phyloP scores from a whole-genome alignment of 1,140 invertebrate species.

The Aphelinus certus region DNA sequence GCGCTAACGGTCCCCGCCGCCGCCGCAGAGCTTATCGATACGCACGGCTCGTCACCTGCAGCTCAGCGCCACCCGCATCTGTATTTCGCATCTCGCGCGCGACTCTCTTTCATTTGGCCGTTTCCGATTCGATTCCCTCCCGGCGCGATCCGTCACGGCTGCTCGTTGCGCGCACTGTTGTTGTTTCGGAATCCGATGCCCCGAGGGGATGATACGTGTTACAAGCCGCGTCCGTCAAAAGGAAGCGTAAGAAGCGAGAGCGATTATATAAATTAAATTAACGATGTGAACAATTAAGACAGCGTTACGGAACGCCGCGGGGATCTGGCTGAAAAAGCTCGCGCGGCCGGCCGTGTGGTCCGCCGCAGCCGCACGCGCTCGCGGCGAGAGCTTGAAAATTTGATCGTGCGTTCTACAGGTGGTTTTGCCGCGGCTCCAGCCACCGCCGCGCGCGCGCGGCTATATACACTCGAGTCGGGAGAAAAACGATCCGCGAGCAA shows the following conservation, averaged over 20 bases:
- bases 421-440: conserved; percentile 11
- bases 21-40: conserved; percentile 7
- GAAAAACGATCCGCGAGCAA: conserved; percentile 28
- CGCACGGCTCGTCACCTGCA: not conserved
- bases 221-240: too few relatives aligned
- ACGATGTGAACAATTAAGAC: not conserved
- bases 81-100: too few relatives aligned
- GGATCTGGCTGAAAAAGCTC: conserved; percentile 21
- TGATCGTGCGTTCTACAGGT: not conserved
- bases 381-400: conserved; percentile 28
- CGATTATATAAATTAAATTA: conserved; percentile 35
- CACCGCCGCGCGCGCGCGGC: not conserved
- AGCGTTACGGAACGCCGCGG: conserved; percentile 11
- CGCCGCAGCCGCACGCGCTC: not conserved
- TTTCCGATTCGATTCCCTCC: not conserved
- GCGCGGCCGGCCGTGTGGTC: not conserved
- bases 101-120: not conserved
- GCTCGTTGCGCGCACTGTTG: too few relatives aligned
- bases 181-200: too few relatives aligned
- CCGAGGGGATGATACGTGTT: too few relatives aligned
- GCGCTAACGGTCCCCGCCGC: too few relatives aligned
- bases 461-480: not conserved
- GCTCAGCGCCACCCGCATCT: too few relatives aligned
- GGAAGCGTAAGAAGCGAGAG: not conserved
- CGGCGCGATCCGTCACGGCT: too few relatives aligned